Percentiles rank a stretch among this genome's conserved stretches.
Evolutionary conservation across 2,888 invertebrate genomes (phyloP).

Genomic region (Tineola bisselliella): DNA sequence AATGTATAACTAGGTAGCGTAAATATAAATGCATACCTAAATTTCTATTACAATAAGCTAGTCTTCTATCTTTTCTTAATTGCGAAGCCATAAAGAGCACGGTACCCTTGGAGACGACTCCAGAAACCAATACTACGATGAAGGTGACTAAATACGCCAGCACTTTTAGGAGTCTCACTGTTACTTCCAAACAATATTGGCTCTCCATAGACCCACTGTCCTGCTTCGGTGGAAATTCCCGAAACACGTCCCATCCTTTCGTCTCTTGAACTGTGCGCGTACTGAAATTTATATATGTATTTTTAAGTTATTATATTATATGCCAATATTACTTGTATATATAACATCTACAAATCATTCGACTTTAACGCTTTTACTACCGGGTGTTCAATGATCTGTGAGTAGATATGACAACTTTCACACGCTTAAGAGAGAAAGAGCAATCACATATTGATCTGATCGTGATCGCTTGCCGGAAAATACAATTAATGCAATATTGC

Average conservation of each 20-base stretch:
- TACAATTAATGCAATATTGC: not conserved
- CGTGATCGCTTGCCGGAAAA: not conserved
- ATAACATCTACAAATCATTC: not conserved
- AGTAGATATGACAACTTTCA: slow-evolving; percentile 46
- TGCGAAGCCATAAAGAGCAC: slow-evolving; percentile 94
- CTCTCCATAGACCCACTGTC: slow-evolving; percentile 90
- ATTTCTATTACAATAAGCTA: slow-evolving; percentile 85
- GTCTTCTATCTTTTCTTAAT: slow-evolving; percentile 77
- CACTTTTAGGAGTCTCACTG: slow-evolving; percentile 85
- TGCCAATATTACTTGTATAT: not conserved
- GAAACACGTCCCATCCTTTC: slow-evolving; percentile 97
- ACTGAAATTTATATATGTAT: slow-evolving; percentile 54
- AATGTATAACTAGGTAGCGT: too few relatives aligned
- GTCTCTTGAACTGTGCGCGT: slow-evolving; percentile 86
- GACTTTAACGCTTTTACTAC: slow-evolving; percentile 10
- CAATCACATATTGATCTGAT: slow-evolving; percentile 28
- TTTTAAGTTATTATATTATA: not conserved
- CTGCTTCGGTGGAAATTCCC: slow-evolving; percentile 88
- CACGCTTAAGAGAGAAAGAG: slow-evolving; percentile 38
- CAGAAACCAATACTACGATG: slow-evolving; percentile 82
- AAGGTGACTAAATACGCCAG: slow-evolving; percentile 88
- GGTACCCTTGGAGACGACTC: slow-evolving; percentile 88
- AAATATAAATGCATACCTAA: slow-evolving; percentile 69
- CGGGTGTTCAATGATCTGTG: not conserved
- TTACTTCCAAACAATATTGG: slow-evolving; percentile 86